A percentile compares a stretch with the other conserved stretches of the same genome.
Evolutionary conservation across 2,888 invertebrate genomes (phyloP).

Genomic region (Apocheima hispidaria): DNA sequence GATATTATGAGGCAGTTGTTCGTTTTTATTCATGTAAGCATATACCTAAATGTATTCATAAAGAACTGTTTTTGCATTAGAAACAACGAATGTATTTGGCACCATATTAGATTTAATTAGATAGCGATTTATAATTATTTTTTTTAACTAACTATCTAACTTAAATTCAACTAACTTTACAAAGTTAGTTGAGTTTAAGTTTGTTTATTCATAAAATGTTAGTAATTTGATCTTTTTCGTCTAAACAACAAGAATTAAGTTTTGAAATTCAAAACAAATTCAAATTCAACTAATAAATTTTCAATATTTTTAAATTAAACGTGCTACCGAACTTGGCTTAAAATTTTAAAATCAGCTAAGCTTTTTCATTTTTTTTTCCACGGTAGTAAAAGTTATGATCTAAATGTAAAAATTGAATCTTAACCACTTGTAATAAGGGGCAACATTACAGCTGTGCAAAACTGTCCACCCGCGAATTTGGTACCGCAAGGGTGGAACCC

Average conservation of each 20-base stretch:
- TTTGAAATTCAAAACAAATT: too few species aligned
- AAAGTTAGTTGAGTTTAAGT: too few species aligned
- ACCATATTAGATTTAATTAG: not conserved
- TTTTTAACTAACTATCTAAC: too few species aligned
- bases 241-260: too few species aligned
- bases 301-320: too few species aligned
- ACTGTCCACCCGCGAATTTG: slow-evolving; percentile 56
- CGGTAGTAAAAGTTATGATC: slow-evolving; percentile 7
- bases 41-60: not conserved
- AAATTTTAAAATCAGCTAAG: slow-evolving; percentile 6
- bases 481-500: slow-evolving; percentile 69
- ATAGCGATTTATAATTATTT: too few species aligned
- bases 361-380: slow-evolving; percentile 13
- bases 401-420: not conserved
- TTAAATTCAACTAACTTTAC: too few species aligned
- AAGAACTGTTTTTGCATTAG: not conserved
- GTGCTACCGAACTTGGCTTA: too few species aligned
- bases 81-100: not conserved
- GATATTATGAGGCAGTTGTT: slow-evolving; percentile 1
- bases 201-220: too few species aligned
- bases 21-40: not conserved
- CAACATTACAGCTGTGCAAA: not conserved
- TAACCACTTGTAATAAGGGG: not conserved
- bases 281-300: too few species aligned
- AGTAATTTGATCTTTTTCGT: too few species aligned